phyloP scores from a whole-genome alignment of 2,113 vertebrate genomes.

The Pitta sordida region DNA sequence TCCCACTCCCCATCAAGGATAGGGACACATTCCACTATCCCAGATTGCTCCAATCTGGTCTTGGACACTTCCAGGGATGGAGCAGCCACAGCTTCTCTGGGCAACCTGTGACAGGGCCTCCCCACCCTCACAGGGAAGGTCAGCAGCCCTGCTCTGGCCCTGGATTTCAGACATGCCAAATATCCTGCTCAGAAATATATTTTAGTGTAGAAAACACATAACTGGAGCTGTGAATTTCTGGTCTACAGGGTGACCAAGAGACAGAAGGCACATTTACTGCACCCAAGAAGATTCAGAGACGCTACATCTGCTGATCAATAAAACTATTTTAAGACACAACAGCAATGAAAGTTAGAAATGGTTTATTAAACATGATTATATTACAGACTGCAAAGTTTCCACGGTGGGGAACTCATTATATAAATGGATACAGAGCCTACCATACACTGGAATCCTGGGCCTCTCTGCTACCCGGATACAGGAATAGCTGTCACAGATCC shows the following conservation, averaged over 20 bases:
- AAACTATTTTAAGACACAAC: not conserved
- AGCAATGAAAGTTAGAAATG: not conserved
- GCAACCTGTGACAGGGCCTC: no score
- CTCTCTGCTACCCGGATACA: no score
- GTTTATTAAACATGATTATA: not conserved
- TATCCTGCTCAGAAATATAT: not conserved
- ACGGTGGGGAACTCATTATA: not conserved
- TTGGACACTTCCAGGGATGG: not conserved
- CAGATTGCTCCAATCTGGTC: no score
- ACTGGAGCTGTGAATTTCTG: not conserved
- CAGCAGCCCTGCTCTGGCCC: not conserved
- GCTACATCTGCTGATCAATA: not conserved
- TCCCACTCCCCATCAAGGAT: not conserved
- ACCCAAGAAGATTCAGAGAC: not conserved
- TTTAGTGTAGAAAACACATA: not conserved
- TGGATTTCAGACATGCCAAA: not conserved
- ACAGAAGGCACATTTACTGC: not conserved
- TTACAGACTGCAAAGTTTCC: not conserved
- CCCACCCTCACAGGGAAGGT: no score
- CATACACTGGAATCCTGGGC: no score
- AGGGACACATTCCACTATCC: not conserved
- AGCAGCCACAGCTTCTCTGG: no score
- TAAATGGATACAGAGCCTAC: not conserved
- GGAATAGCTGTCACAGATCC: not conserved
- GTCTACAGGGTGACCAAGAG: not conserved